Conservation (phyloP, 2,797 vertebrate species). For the Pempheris klunzingeri region DNA sequence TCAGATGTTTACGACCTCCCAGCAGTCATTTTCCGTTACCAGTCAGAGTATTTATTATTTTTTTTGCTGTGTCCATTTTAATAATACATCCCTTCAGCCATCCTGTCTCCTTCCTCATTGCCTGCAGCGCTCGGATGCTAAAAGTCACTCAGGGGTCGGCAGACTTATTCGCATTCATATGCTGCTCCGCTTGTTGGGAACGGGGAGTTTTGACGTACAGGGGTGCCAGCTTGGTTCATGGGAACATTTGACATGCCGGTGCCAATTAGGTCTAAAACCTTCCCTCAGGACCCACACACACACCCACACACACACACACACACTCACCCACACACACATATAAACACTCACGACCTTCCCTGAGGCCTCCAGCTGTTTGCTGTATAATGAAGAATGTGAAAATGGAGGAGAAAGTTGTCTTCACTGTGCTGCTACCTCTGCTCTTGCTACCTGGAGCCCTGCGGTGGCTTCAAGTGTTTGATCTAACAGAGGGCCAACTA, state of each 20-base stretch:
- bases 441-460: conserved; percentile 20
- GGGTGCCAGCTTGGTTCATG: conserved; percentile 62
- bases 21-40: conserved; percentile 12
- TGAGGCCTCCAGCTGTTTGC: conserved; percentile 79
- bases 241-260: conserved; percentile 73
- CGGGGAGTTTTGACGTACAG: conserved; percentile 57
- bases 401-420: conserved; percentile 36
- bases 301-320: conserved; percentile 14
- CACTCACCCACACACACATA: conserved; percentile 18
- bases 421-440: conserved; percentile 18
- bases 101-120: conserved; percentile 22
- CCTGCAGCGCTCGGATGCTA: conserved; percentile 54
- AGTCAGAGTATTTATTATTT: not conserved
- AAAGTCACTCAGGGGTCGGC: conserved; percentile 69
- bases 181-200: conserved; percentile 46
- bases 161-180: conserved; percentile 68
- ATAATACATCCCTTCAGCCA: conserved; percentile 40
- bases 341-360: conserved; percentile 61
- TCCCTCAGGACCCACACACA: conserved; percentile 51
- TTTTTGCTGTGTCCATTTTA: conserved; percentile 23
- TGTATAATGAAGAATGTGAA: conserved; percentile 72
- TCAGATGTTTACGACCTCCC: not conserved
- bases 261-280: conserved; percentile 79
- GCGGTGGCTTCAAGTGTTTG: not conserved
- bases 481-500: not conserved